Evolutionary conservation across 1,140 invertebrate genomes (phyloP).

Genomic region (Leptonema lineaticorne): DNA sequence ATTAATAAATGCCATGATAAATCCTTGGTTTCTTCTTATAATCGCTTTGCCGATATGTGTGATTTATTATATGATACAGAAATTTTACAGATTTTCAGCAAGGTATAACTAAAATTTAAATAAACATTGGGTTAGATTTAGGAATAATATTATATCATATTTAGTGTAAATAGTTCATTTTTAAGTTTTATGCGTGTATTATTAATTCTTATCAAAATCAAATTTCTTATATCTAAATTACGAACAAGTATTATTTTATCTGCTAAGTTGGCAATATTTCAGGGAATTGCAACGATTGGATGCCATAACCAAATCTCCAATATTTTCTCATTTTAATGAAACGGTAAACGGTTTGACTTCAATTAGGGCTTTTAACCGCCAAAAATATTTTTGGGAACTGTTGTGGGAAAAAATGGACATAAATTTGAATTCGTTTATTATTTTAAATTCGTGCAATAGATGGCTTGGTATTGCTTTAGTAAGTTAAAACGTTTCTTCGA

Average conservation of each 20-base stretch:
- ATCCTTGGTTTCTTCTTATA: constrained; percentile 70
- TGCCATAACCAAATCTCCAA: constrained; percentile 69
- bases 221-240: no score
- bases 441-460: constrained; percentile 76
- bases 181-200: no score
- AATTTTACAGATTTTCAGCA: constrained; percentile 70
- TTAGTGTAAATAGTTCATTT: no score
- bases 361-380: constrained; percentile 69
- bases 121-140: background rate
- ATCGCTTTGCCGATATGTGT: constrained; percentile 66
- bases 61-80: constrained; percentile 68
- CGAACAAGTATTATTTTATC: no score
- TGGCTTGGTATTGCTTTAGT: constrained; percentile 82
- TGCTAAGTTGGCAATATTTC: no score
- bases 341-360: constrained; percentile 68
- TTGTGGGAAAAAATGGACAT: constrained; percentile 68
- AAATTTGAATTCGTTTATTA: constrained; percentile 74
- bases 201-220: background rate
- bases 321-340: constrained; percentile 72
- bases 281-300: constrained; percentile 72
- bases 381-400: constrained; percentile 63
- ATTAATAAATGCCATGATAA: constrained; percentile 68
- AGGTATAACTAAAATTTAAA: constrained; percentile 53
- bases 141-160: background rate
- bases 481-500: background rate